Percentiles rank a stretch among this genome's conserved stretches.
Evolutionary conservation across 1,140 invertebrate species (phyloP).

Genomic region (Eriosoma lanigerum): DNA sequence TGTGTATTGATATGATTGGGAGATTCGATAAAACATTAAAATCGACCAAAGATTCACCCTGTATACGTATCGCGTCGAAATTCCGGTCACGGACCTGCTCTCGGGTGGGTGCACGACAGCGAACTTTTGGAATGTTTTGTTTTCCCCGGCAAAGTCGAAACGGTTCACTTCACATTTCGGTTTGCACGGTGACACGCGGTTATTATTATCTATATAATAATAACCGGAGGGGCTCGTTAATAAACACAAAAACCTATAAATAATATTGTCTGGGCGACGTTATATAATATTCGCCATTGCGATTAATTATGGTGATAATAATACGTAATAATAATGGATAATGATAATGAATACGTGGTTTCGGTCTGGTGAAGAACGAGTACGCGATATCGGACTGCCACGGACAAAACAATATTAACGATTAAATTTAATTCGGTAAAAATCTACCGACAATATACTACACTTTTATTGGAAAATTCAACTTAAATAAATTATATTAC

Average conservation of each 20-base stretch:
- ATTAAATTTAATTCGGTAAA: too few relatives aligned
- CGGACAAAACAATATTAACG: too few relatives aligned
- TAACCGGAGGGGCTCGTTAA: too few relatives aligned
- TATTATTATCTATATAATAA: background rate
- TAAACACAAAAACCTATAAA: background rate
- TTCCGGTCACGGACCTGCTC: slow-evolving; percentile 33
- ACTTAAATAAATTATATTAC: too few relatives aligned
- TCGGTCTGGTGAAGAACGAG: background rate
- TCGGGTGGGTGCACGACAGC: background rate
- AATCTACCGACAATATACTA: too few relatives aligned
- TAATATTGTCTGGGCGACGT: background rate
- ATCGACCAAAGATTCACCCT: too few relatives aligned
- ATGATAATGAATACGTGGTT: slow-evolving; percentile 15
- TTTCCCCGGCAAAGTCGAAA: background rate
- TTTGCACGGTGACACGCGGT: background rate
- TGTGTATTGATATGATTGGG: too few relatives aligned
- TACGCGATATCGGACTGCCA: too few relatives aligned
- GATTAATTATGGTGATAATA: background rate
- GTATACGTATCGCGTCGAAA: background rate
- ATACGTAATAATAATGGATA: too few relatives aligned
- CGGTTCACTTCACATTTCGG: slow-evolving; percentile 37
- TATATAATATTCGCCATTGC: background rate
- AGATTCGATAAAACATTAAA: too few relatives aligned
- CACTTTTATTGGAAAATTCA: too few relatives aligned
- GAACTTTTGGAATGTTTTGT: slow-evolving; percentile 21